Conservation (phyloP, 2,113 vertebrate genomes). For the Vulpes ferrilata region DNA sequence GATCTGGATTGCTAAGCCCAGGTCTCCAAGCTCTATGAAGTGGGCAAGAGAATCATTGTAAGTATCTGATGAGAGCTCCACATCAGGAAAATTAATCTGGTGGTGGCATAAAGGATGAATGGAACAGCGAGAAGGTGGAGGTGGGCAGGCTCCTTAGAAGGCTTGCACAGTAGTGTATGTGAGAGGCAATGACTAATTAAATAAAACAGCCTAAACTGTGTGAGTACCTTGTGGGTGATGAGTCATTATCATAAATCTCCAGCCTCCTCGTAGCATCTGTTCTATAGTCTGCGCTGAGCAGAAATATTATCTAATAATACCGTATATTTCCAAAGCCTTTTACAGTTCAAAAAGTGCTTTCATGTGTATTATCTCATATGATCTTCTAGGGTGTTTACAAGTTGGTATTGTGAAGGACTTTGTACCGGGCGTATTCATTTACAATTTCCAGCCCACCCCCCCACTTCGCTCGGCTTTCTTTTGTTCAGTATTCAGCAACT, state of each 20-base stretch:
- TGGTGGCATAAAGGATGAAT: background rate
- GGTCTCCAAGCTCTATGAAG: background rate
- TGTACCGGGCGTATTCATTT: background rate
- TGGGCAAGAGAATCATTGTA: background rate
- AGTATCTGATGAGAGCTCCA: background rate
- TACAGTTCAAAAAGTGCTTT: conserved; percentile 65
- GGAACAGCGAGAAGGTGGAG: background rate
- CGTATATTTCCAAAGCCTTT: conserved; percentile 67
- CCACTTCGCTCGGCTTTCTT: background rate
- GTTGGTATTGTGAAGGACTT: conserved; percentile 38
- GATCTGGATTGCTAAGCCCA: background rate
- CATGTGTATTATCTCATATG: conserved; percentile 54
- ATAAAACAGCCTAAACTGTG: conserved; percentile 61
- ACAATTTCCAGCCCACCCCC: background rate
- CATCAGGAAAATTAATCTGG: conserved; percentile 36
- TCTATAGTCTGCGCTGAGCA: conserved; percentile 54
- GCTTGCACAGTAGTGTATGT: background rate
- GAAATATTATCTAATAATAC: conserved; percentile 59
- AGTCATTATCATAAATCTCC: conserved; percentile 70
- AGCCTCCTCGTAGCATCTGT: conserved; percentile 63
- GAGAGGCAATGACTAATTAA: conserved; percentile 67
- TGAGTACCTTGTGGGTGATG: conserved; percentile 65
- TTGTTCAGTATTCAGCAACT: conserved; percentile 10
- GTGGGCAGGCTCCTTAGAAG: conserved; percentile 4
- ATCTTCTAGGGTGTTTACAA: conserved; percentile 57